Base-by-base conservation (phyloP, 2,797 vertebrate genomes). In the Hyperoplus immaculatus region DNA sequence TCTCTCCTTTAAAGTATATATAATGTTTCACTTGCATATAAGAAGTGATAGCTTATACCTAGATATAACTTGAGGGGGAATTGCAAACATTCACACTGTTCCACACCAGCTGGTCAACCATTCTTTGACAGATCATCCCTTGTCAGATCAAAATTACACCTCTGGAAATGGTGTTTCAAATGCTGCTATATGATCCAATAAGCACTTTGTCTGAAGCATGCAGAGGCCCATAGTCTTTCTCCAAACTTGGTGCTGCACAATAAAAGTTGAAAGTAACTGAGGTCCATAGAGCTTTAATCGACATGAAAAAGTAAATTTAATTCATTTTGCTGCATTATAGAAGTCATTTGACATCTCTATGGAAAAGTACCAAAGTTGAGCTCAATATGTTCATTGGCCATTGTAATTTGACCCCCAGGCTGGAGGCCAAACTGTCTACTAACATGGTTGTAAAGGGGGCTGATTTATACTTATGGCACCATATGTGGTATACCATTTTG, bases 381-480 rank as follows among this genome's bases (percentile, higher is more conserved):
- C 58, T 62, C 15, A 50, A 49, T 54, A 21, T 56, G 3, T 29
- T 53, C 55, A 18, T 38, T 36, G 58, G 43, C 13, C 46, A 53
- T n/a, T 53, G 36, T 8, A 69, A 53, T 58, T 72, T 12, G 36
- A 53, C 21, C 18, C 39, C 51, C 42, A 45, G 16, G 47, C 11
- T 5, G n/a, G 46, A 51, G 53, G 14, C 55, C 54, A 38, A 59
- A 5, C 51, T 64, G 68, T 72, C 55, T 61, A 6, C 15, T 15
- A 61, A 51, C 53, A 50, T 18, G 51, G 47, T 38, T 58, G 57
- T 60, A 29, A 55, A 62, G 29, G 56, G 12, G 36, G 16, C n/a
- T 69, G 72, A 84, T 74, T 82, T 78, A 78, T 78, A 69, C 51
- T 72, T 29, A n/a, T 16, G 60, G 62, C 46, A 54, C 10, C 29